Base-by-base conservation (phyloP, 2,797 vertebrate genomes). In the Enteromius paludinosus region DNA sequence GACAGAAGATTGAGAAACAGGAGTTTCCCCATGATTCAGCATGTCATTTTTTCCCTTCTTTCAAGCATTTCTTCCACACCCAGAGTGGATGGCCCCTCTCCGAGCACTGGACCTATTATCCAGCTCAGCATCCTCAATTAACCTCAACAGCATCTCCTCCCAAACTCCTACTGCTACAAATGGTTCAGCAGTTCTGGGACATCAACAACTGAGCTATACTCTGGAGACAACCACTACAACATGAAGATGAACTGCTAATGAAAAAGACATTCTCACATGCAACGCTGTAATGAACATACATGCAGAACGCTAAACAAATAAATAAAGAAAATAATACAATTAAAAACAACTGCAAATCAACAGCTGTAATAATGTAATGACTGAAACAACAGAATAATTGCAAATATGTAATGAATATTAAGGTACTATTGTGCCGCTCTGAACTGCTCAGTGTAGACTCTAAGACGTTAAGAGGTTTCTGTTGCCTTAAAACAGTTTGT, bases 51-150 rank as follows among this genome's bases (percentile, higher is more conserved):
- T 23, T 62, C 61, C 61, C n/a, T 61, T 38, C 17, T 9, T 62
- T 41, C 41, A 68, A 84, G 2, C 15, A 87, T 47, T 41, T 38
- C 65, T 64, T 75, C 82, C 74, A 82, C 84, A 71, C 70, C 81
- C 81, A 28, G n/a, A 73, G 25, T 59, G 17, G 69, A 79, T 35
- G 10, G 38, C 33, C 28, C 30, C 45, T 43, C 75, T 70, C 75
- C 12, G 5, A 69, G 15, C 12, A 59, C 49, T 59, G 23, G 25
- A 33, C 41, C 15, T 62, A 66, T 59, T 20, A 45, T 41, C 4
- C 52, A 66, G 17, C 47, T 7, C 45, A 81, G 47, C 52, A 81
- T 71, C 52, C 49, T 78, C 43, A 18, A 20, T 33, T 1, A 62
- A 83, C n/a, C 56, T 59, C 69, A 83, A 70, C 33, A 76, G 18